Conservation (phyloP, 2,113 vertebrate genomes). For the Larimichthys crocea region DNA sequence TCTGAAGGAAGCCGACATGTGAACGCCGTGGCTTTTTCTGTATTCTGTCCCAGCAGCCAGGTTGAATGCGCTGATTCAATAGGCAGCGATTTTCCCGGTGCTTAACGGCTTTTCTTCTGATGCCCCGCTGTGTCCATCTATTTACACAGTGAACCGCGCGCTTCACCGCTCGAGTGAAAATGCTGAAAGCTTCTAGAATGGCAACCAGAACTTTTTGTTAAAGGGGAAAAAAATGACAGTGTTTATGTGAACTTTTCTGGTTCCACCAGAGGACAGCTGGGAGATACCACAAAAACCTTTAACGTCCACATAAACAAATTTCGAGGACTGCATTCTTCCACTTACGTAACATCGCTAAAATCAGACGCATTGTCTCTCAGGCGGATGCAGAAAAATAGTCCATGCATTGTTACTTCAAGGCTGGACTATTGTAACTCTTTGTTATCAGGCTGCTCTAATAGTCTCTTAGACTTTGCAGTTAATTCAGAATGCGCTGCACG, state of each 20-base stretch:
- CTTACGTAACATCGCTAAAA: too few relatives aligned
- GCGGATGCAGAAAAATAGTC: too few relatives aligned
- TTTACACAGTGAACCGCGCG: neutral
- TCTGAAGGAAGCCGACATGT: neutral
- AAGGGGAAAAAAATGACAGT: neutral
- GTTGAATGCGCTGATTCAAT: constrained; percentile 14
- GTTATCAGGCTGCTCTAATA: too few relatives aligned
- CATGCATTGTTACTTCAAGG: too few relatives aligned
- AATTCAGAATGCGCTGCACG: too few relatives aligned
- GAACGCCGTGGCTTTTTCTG: neutral
- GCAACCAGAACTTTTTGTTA: neutral
- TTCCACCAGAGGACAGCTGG: neutral
- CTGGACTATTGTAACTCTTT: too few relatives aligned
- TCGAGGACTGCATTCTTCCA: too few relatives aligned
- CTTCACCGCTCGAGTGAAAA: neutral
- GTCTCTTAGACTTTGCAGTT: too few relatives aligned
- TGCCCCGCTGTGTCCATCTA: constrained; percentile 1
- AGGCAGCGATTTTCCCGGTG: constrained; percentile 13
- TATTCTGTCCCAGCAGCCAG: neutral
- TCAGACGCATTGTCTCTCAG: too few relatives aligned
- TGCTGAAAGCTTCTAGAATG: neutral
- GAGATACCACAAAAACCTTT: neutral
- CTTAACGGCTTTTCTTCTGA: constrained; percentile 21
- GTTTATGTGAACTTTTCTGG: neutral
- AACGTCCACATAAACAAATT: too few relatives aligned